A percentile compares a stretch with the other conserved stretches of the same genome.
phyloP scores from a whole-genome alignment of 1,140 invertebrate species.

The Solenopsis invicta region DNA sequence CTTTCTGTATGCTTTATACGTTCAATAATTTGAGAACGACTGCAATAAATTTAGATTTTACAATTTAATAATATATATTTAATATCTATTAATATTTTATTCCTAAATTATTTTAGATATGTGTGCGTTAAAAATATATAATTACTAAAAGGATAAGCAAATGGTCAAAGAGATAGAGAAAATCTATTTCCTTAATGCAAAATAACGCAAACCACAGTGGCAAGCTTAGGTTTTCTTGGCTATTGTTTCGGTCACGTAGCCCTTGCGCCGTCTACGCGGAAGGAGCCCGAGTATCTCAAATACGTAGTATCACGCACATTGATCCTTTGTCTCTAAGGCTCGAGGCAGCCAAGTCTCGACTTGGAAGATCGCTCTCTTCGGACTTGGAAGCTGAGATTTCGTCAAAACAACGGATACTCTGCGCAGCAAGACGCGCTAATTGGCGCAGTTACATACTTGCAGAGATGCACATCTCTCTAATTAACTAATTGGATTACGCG shows the following conservation, averaged over 20 bases:
- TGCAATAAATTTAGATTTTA: no score
- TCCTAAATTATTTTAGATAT: neutral
- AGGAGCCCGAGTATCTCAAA: conserved; percentile 51
- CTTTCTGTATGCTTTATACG: no score
- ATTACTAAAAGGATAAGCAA: neutral
- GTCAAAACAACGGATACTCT: conserved; percentile 8
- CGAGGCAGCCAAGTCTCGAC: conserved; percentile 39
- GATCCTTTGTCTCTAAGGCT: conserved; percentile 55
- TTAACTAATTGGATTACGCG: conserved; percentile 70
- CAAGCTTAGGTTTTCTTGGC: neutral
- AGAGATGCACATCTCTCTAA: conserved; percentile 53
- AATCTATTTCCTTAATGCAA: neutral
- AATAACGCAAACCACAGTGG: conserved; percentile 38
- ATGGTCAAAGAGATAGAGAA: neutral
- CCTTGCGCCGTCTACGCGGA: conserved; percentile 14
- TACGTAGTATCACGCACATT: conserved; percentile 61
- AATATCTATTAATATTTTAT: no score
- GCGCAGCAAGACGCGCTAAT: conserved; percentile 61
- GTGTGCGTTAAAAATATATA: neutral
- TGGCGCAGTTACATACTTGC: conserved; percentile 52
- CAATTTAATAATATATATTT: no score
- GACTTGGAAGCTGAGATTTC: conserved; percentile 14
- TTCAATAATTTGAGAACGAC: no score
- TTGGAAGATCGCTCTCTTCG: conserved; percentile 33
- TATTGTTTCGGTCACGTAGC: conserved; percentile 75